phyloP scores from a whole-genome alignment of 2,113 vertebrate genomes.

The Prionailurus bengalensis region DNA sequence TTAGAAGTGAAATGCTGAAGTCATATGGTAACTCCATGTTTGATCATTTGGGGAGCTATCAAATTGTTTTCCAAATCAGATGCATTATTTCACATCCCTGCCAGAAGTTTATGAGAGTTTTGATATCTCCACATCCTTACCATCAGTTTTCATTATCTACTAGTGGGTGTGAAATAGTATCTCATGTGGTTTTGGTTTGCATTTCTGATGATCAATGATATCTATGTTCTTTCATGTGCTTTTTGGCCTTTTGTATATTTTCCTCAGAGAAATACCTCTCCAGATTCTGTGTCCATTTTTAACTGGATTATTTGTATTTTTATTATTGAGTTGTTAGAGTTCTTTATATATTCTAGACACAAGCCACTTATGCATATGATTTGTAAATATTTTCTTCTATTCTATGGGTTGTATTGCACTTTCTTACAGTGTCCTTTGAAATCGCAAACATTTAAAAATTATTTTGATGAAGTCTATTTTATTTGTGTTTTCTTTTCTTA shows the following conservation, averaged over 20 bases:
- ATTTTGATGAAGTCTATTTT: background rate
- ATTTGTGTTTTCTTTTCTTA: background rate
- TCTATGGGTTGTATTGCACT: background rate
- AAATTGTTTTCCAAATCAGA: background rate
- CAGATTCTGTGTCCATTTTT: background rate
- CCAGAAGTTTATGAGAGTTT: background rate
- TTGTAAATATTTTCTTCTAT: background rate
- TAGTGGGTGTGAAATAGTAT: background rate
- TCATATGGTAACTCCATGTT: background rate
- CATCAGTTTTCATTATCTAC: background rate
- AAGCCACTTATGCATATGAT: background rate
- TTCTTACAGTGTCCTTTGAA: background rate
- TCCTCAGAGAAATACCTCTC: background rate
- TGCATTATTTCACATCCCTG: background rate
- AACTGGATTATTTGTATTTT: background rate
- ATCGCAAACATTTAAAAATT: background rate
- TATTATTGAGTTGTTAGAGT: background rate
- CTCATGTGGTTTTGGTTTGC: background rate
- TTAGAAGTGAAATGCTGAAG: too few relatives aligned
- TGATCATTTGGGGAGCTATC: background rate
- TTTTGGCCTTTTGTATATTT: background rate
- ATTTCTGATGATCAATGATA: background rate
- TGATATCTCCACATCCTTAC: background rate
- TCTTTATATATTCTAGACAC: background rate
- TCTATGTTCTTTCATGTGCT: background rate